Evolutionary conservation across 2,113 vertebrate species (phyloP), one percentile per base, ranked within the genome.

Genomic region (Nipponia nippon): DNA sequence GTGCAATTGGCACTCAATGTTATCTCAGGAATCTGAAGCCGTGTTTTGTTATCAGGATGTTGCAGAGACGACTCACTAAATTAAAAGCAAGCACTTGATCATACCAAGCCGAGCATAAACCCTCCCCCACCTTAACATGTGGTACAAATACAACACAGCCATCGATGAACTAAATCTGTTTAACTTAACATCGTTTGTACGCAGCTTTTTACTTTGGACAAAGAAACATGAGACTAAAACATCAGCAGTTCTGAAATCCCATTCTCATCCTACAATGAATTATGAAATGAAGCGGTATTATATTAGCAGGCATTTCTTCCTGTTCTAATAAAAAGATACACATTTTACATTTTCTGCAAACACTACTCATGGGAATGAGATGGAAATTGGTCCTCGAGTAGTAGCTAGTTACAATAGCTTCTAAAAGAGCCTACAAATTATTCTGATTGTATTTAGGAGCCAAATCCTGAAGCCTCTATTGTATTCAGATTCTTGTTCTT

Each of bases 1-100:
- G 80, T 69, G 91, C 94, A 59, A 71, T 22, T 71, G 96, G 92
- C 83, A 56, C 83, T 96, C 89, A 49, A 4, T 76, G 93, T 79
- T 95, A 93, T 93, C 95, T 82, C 66, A 16, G 93, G 73, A 91
- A 95, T 97, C 96, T 93, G 92, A 93, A 90, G 90, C 83, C 85
- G 9, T 44, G 67, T 82, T 94, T 83, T 87, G 96, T 89, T 96
- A 95, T 91, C 97, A 69, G 96, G 91, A 87, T 83, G 83, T 78
- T 87, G 81, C 96, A 95, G 89, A 86, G 83, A 82, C 3, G 11
- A 85, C 58, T 94, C 73, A n/a, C 83, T 89, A 89, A 96, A 96
- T 95, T 94, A 94, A 96, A 94, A 95, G 89, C 77, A 62, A 95
- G 81, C 83, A 61, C 87, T 92, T 76, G 95, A 96, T 95, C 72